Evolutionary conservation across 2,888 invertebrate species (phyloP).

Genomic region (Nematopogon swammerdamellus): DNA sequence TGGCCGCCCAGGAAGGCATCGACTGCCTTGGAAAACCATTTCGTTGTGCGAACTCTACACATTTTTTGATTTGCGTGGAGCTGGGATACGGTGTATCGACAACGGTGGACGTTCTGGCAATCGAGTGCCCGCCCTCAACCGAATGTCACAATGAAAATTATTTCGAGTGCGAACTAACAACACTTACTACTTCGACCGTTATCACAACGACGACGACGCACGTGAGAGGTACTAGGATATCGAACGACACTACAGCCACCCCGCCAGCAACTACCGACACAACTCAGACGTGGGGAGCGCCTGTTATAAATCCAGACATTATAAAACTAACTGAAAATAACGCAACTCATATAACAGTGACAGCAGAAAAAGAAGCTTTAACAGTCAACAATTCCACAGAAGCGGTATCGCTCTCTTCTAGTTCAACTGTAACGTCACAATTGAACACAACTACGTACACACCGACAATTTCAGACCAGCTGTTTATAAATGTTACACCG

Average conservation of each 20-base stretch:
- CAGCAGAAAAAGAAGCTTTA: background rate
- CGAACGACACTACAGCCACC: slow-evolving; percentile 8
- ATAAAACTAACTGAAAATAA: background rate
- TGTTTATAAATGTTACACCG: no score
- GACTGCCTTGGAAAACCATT: slow-evolving; percentile 46
- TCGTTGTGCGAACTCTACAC: slow-evolving; percentile 41
- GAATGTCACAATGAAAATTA: slow-evolving; percentile 27
- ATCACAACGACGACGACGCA: slow-evolving; percentile 3
- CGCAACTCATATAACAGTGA: background rate
- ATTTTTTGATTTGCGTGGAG: slow-evolving; percentile 50
- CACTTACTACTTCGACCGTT: slow-evolving; percentile 14
- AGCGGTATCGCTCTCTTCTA: no score
- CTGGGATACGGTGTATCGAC: slow-evolving; percentile 34
- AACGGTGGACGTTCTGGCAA: slow-evolving; percentile 34
- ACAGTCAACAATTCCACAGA: no score
- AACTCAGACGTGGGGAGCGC: slow-evolving; percentile 7
- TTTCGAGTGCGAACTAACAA: slow-evolving; percentile 37
- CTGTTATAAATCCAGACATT: slow-evolving; percentile 4
- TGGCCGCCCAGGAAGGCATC: slow-evolving; percentile 8
- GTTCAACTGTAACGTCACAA: no score
- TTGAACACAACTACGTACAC: no score
- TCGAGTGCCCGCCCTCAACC: slow-evolving; percentile 35
- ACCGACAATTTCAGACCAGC: no score
- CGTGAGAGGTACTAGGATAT: no score
- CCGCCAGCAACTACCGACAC: slow-evolving; percentile 11